These are phyloP conservation scores for Myotis daubentonii DNA, from an alignment of 2,797 vertebrate species.

Conservation along the genomic window DNA sequence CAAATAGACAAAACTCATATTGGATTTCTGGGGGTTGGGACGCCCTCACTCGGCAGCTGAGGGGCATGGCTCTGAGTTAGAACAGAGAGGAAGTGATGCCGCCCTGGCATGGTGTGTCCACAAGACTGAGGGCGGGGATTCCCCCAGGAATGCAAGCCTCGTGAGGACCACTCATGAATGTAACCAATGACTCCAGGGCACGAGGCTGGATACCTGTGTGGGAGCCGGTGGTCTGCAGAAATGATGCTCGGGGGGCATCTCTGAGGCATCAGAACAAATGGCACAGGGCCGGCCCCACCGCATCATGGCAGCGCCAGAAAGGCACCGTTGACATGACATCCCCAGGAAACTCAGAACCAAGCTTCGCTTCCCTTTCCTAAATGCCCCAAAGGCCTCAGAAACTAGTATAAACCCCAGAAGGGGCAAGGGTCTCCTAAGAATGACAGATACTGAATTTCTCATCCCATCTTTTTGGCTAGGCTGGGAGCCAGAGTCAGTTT, in stretches of 20 bases:
- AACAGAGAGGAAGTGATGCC: neutral
- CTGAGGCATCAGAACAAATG: neutral
- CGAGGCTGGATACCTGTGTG: fast-evolving
- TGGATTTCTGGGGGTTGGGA: neutral
- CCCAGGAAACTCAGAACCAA: neutral
- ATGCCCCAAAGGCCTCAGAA: neutral
- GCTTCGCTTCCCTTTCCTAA: neutral
- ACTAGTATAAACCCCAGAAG: neutral
- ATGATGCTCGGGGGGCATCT: neutral
- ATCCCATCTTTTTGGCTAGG: neutral
- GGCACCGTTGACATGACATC: neutral
- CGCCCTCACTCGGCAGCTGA: neutral
- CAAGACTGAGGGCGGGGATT: neutral
- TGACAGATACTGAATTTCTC: neutral
- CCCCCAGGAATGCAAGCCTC: neutral
- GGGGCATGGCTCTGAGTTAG: neutral
- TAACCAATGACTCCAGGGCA: neutral
- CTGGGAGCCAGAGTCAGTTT: neutral
- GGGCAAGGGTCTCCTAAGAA: no score
- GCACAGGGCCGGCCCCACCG: neutral
- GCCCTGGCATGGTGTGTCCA: fast-evolving
- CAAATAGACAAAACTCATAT: neutral
- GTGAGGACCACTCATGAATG: no score
- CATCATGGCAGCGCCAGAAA: neutral
- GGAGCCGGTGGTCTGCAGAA: neutral